phyloP scores from a whole-genome alignment of 2,888 invertebrate genomes.

The Eristalis tenax region DNA sequence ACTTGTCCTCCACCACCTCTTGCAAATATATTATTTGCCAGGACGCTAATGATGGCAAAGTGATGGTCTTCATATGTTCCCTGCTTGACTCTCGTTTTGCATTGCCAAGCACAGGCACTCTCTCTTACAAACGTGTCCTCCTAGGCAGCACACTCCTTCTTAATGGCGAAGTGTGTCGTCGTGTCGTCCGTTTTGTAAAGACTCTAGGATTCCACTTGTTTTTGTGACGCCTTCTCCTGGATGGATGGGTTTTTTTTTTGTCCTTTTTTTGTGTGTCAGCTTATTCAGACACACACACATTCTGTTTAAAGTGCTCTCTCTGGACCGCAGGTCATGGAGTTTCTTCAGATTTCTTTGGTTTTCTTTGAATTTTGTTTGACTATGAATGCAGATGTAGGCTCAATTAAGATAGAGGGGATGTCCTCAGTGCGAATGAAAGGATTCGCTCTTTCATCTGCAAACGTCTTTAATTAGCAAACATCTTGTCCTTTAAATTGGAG shows the following conservation, averaged over 20 bases:
- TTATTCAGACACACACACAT: too few species aligned
- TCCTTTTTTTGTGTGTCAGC: not conserved
- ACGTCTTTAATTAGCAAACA: too few species aligned
- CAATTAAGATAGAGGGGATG: too few species aligned
- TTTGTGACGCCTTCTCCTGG: not conserved
- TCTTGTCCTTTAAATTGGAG: too few species aligned
- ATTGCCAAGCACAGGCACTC: not conserved
- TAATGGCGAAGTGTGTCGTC: too few species aligned
- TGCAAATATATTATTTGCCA: slow-evolving; percentile 48
- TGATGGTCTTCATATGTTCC: slow-evolving; percentile 67
- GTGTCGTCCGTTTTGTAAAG: too few species aligned
- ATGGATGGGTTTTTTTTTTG: not conserved
- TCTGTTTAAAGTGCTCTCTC: too few species aligned
- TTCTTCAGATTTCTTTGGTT: not conserved
- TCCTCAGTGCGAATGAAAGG: too few species aligned
- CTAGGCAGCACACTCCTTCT: too few species aligned
- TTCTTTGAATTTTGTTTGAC: too few species aligned
- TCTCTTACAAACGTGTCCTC: not conserved
- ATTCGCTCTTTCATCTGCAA: too few species aligned
- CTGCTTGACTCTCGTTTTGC: slow-evolving; percentile 6
- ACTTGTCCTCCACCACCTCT: not conserved
- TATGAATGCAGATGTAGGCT: too few species aligned
- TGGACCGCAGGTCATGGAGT: not conserved
- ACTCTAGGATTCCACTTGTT: not conserved
- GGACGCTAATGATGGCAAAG: slow-evolving; percentile 69